These are phyloP conservation scores for Archilochus colubris DNA, from an alignment of 2,113 vertebrate genomes.

Conservation along the genomic window DNA sequence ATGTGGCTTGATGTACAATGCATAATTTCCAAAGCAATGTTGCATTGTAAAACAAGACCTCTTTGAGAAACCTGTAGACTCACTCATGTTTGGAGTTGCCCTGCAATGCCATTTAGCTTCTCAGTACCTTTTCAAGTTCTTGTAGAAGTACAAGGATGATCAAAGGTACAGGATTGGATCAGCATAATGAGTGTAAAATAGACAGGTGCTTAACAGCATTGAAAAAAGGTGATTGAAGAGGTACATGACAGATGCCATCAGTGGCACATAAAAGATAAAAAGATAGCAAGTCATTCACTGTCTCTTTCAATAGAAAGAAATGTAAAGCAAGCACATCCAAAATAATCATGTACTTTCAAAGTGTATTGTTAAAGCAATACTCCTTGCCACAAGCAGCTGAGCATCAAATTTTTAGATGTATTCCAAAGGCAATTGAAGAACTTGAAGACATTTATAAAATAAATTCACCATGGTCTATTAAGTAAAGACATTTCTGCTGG, in stretches of 20 bases:
- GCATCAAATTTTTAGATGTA: not conserved
- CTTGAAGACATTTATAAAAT: not conserved
- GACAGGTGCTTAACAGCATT: not conserved
- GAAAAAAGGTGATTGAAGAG: not conserved
- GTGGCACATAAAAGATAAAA: slow-evolving; percentile 15
- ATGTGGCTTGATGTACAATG: not conserved
- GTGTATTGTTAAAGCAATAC: not conserved
- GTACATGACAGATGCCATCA: slow-evolving; percentile 11
- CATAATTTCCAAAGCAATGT: not conserved
- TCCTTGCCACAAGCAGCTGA: not conserved
- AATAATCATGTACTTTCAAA: slow-evolving; percentile 2
- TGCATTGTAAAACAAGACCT: not conserved
- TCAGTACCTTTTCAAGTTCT: not conserved
- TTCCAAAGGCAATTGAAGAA: not conserved
- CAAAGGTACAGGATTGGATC: not conserved
- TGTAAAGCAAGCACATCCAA: not conserved
- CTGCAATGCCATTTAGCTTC: not conserved
- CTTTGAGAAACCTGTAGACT: not conserved
- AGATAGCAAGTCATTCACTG: not conserved
- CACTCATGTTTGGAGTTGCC: not conserved
- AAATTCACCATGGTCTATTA: not conserved
- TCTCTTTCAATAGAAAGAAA: not conserved
- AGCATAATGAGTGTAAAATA: not conserved
- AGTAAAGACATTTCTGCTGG: not conserved
- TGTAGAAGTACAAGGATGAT: not conserved